Evolutionary conservation across 2,113 vertebrate species (phyloP).

Genomic region (Chionis minor): DNA sequence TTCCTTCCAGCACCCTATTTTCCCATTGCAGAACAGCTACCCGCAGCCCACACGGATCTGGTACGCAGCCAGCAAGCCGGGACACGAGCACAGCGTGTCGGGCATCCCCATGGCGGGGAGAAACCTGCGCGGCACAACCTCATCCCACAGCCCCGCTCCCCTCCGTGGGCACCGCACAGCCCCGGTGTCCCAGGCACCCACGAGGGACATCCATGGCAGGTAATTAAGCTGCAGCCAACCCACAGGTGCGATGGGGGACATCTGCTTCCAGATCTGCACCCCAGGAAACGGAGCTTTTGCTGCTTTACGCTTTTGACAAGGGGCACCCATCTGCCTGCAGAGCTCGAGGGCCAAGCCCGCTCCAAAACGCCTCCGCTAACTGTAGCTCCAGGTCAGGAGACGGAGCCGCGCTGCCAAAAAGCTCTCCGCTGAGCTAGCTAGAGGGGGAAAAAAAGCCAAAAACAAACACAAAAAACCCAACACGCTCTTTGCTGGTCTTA

Average conservation of each 20-base stretch:
- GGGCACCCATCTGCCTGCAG: neutral
- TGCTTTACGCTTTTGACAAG: neutral
- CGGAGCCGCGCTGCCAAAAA: neutral
- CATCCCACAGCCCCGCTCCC: neutral
- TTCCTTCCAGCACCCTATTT: neutral
- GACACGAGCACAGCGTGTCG: neutral
- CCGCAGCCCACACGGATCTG: rapidly evolving
- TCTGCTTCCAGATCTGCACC: rapidly evolving
- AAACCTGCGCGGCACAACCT: neutral
- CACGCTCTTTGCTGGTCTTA: neutral
- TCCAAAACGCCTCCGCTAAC: neutral
- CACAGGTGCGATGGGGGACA: rapidly evolving
- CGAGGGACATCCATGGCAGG: neutral
- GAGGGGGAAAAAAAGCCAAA: rapidly evolving
- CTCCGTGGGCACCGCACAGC: rapidly evolving
- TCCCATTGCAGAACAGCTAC: neutral
- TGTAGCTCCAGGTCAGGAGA: neutral
- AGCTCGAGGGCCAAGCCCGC: neutral
- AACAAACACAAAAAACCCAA: no score
- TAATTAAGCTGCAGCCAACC: neutral
- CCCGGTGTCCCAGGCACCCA: rapidly evolving
- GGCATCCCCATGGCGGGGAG: neutral
- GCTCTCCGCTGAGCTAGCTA: neutral
- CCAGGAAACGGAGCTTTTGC: neutral
- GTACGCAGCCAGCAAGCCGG: rapidly evolving